Base-by-base conservation (phyloP, 2,888 invertebrate species). In the Pterobdella sp. region DNA sequence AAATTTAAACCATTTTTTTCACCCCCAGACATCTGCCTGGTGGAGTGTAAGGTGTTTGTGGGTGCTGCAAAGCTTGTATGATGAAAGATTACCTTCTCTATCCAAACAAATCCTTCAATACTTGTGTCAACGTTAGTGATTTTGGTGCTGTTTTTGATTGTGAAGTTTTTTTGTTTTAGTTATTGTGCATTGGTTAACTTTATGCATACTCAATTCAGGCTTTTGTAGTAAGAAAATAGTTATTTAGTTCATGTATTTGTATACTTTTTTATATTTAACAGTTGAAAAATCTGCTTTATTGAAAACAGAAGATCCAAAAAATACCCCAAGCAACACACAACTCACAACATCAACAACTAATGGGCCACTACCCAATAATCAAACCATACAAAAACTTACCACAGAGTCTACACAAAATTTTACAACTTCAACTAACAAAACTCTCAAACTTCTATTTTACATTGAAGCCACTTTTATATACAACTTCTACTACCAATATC, bases 1-100 rank as follows among this genome's bases (percentile, higher is more conserved):
- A 35, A 35, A 29, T 7, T 37, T 68, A 32, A 10, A 4, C 31
- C 49, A 42, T 32, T 42, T 52, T 26, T 35, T 52, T 52, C 10
- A 32, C 26, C 3, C 36, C 52, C 77, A 85, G 84, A 83, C 86
- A 1, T 82, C 84, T 76, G 80, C 86, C 37, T 90, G 89, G 90
- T 92, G 92, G 94, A 84, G 87, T 76, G 86, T 93, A 79, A 87
- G 94, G 78, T 85, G 88, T 72, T 86, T 90, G 78, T 87, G 88
- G 67, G 82, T 90, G 10, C 92, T 93, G 81, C 93, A 94, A 81
- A 86, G 87, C 78, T 84, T 89, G 42, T 81, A 94, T 22, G 91
- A 92, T 78, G 92, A 93, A 78, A 85, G 88, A 75, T 89, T 91
- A 60, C 88, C 81, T 31, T 77, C 79, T 18, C 73, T 85, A 26